Conservation (phyloP, 2,113 vertebrate genomes). For the Cololabis saira region DNA sequence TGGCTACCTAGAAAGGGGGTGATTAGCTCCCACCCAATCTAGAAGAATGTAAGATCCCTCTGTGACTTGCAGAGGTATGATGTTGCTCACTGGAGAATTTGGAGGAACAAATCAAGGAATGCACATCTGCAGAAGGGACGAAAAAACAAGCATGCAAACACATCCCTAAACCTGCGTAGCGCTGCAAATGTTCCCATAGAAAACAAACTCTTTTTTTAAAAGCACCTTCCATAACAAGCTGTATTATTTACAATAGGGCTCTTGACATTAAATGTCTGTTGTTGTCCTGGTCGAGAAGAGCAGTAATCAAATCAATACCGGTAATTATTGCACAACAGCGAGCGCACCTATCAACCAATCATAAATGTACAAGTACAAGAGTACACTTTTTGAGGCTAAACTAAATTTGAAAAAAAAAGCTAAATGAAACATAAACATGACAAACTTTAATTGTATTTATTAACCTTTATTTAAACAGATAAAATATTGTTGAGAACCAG, state of each 20-base stretch:
- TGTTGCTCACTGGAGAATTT: constrained; percentile 13
- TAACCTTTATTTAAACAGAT: no score
- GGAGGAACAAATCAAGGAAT: constrained; percentile 27
- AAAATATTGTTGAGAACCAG: no score
- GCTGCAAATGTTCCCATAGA: neutral
- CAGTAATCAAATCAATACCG: no score
- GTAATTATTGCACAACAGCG: neutral
- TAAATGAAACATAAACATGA: neutral
- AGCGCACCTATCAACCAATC: neutral
- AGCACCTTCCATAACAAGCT: neutral
- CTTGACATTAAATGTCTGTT: no score
- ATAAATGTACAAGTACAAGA: neutral
- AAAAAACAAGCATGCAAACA: constrained; percentile 6
- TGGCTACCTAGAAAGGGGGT: no score
- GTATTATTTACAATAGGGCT: no score
- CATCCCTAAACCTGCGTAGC: neutral
- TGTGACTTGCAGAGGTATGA: neutral
- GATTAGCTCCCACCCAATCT: no score
- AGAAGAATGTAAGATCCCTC: neutral
- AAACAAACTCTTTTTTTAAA: neutral
- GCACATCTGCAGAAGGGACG: constrained; percentile 10
- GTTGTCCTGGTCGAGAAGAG: no score
- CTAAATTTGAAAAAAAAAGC: no score
- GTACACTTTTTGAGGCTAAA: neutral
- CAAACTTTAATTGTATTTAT: no score